Conservation (phyloP, 2,113 vertebrate genomes). For the Glareola pratincola region DNA sequence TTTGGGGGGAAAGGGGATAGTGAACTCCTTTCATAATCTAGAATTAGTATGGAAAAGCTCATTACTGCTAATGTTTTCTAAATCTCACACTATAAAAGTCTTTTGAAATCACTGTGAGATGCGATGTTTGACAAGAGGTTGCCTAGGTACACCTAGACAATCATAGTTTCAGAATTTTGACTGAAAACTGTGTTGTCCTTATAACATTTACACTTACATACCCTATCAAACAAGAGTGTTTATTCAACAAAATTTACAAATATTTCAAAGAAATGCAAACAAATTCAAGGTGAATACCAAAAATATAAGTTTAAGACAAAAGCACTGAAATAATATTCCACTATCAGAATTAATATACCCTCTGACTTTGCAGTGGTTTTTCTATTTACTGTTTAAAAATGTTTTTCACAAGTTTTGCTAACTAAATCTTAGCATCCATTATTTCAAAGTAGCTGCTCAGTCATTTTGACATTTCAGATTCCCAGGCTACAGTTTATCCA, state of each 20-base stretch:
- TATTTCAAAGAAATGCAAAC: not conserved
- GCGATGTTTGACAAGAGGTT: not conserved
- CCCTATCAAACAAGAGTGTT: not conserved
- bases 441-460: not conserved
- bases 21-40: not conserved
- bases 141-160: not conserved
- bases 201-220: not conserved
- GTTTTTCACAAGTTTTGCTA: not conserved
- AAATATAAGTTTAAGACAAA: not conserved
- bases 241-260: not conserved
- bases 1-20: not conserved
- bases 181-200: not conserved
- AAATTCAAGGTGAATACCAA: not conserved
- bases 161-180: not conserved
- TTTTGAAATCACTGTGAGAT: not conserved
- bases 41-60: not conserved
- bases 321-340: not conserved
- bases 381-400: not conserved
- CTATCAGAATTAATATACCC: not conserved
- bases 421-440: not conserved
- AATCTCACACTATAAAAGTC: not conserved
- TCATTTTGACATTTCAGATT: not conserved
- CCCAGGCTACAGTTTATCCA: not conserved
- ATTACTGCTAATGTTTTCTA: not conserved
- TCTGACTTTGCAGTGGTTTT: not conserved